Percentiles rank a stretch among this genome's conserved stretches.
Evolutionary conservation across 2,888 invertebrate species (phyloP).

Genomic region (Drosophila flavopinicola): DNA sequence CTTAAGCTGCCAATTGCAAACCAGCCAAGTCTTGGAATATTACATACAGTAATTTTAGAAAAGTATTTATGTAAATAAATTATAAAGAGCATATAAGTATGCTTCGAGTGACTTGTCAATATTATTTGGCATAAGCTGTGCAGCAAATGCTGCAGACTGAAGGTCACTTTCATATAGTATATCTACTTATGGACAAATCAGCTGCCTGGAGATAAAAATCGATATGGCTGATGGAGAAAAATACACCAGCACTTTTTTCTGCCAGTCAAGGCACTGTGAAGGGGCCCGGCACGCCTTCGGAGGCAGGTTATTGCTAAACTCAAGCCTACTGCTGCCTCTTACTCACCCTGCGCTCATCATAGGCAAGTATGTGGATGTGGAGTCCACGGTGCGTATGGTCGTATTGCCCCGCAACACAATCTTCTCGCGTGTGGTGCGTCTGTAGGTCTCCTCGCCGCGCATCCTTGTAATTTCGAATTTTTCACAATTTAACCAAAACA

Average conservation of each 20-base stretch:
- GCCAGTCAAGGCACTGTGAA: conserved; percentile 59
- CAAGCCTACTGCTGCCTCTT: conserved; percentile 3
- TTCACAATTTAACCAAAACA: conserved; percentile 23
- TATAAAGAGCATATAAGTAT: conserved; percentile 2
- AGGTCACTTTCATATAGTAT: conserved; percentile 52
- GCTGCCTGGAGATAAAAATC: conserved; percentile 76
- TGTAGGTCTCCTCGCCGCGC: conserved; percentile 83
- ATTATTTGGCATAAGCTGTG: conserved; percentile 8
- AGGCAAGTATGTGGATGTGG: conserved; percentile 84
- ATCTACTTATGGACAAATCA: conserved; percentile 51
- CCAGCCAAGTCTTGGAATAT: conserved; percentile 1
- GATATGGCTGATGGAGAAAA: conserved; percentile 46
- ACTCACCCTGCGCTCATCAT: conserved; percentile 80
- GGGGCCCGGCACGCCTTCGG: conserved; percentile 51
- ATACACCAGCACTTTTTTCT: conserved; percentile 17
- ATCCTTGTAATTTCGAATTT: conserved; percentile 55
- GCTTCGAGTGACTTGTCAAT: conserved; percentile 50
- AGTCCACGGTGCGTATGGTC: conserved; percentile 84
- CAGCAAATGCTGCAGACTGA: conserved; percentile 43
- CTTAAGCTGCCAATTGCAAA: conserved; percentile 8
- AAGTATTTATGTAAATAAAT: conserved; percentile 5
- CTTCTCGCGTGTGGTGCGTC: conserved; percentile 84
- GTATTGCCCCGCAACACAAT: conserved; percentile 84
- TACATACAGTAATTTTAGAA: neutral
- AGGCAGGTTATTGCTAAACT: conserved; percentile 12